Base-by-base conservation (phyloP, 2,888 invertebrate species). In the Xiphydria camelus region DNA sequence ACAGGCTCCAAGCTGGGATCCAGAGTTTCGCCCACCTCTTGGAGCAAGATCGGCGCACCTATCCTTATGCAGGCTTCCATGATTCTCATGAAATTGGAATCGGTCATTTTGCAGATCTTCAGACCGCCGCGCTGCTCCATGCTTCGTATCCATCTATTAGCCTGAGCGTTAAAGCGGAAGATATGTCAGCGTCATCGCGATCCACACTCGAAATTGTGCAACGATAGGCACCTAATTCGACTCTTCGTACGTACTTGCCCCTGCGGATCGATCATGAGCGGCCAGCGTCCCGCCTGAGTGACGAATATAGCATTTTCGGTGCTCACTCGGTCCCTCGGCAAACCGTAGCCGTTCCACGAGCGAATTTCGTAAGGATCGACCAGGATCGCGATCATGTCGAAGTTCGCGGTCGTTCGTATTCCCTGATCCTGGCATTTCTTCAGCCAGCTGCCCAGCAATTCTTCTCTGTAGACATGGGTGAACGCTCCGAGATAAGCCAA, bases 401-500 rank as follows among this genome's bases (percentile, higher is more conserved):
- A 79, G 78, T 81, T 82, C 3, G 79, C 73, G 0, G 89, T 88
- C 0, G 88, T 85, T 0, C 89, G 86, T 59, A 94, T 89, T 33
- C 81, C 76, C 2, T 86, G 77, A 14, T 80, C 77, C 4, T 76
- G 75, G 62, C 91, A 91, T 47, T 83, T 79, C 0, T 66, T 53
- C 6, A 88, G 80, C 94, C 94, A 94, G 41, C 78, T 70, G 0
- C 68, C 47, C 7, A 87, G 80, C 19, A 94, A 79, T 47, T 86
- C 82, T 39, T 82, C 82, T 2, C 91, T 80, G 68, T 87, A 91
- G 41, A 74, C 77, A 33, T 83, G 80, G 0, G 94, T 92, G 68
- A 94, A 96, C 2, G 94, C 92, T 0, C 95, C 96, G 33, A 94
- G 80, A 76, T 96, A 96, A 1, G 94, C 93, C 26, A 96, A 87